Percentiles rank a stretch among this genome's conserved stretches.
phyloP scores from a whole-genome alignment of 2,797 vertebrate genomes.

The Cuculus canorus region DNA sequence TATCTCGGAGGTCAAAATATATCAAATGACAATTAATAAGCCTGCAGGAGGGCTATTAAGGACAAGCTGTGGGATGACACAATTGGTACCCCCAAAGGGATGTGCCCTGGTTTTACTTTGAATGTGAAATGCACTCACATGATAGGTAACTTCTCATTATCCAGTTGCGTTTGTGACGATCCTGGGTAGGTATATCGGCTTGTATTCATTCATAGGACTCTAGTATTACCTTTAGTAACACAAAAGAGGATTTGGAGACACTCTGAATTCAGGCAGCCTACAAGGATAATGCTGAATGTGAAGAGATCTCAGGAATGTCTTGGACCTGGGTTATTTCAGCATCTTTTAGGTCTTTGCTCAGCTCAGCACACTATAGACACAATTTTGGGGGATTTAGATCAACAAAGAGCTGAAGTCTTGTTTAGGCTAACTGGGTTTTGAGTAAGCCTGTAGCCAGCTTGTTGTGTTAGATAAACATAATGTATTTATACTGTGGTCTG shows the following conservation, averaged over 20 bases:
- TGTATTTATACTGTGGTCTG: background rate
- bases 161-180: background rate
- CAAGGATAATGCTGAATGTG: background rate
- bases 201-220: background rate
- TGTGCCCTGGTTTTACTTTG: background rate
- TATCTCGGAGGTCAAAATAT: background rate
- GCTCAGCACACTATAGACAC: background rate
- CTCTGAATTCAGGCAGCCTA: background rate
- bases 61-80: background rate
- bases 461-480: background rate
- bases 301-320: background rate
- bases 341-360: background rate
- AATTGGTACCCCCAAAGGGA: background rate
- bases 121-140: background rate
- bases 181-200: background rate
- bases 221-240: background rate
- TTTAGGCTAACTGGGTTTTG: background rate
- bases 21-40: background rate
- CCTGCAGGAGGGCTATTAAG: background rate
- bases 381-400: background rate
- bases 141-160: background rate
- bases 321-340: background rate
- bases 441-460: background rate
- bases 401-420: background rate
- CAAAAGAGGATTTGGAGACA: background rate